Base-by-base conservation (phyloP, 2,797 vertebrate genomes). In the Fistularia commersonii region DNA sequence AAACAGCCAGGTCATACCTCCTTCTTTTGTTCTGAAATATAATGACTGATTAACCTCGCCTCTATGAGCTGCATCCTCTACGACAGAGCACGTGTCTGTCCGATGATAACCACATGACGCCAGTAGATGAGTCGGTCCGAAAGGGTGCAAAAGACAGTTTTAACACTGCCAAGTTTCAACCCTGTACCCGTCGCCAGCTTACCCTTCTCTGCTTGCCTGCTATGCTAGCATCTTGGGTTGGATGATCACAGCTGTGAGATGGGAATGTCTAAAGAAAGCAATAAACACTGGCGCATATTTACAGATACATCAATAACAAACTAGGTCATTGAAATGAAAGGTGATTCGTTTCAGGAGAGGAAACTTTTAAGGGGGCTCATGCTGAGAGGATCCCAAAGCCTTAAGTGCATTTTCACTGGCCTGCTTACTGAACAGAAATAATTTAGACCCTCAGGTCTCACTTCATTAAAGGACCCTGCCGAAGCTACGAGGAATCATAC, bases 261-360 rank as follows among this genome's bases (percentile, higher is more conserved):
- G 76, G 82, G 76, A 86, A 88, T 82, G 84, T 79, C 51, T 73
- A 52, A 43, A n/a, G 67, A 64, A 67, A 73, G 51, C 14, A 51
- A 64, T 41, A 15, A 46, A 69, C 66, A 78, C 66, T 60, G 65
- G 61, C 57, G 69, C 66, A 66, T 74, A 72, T 80, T 64, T 71
- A 81, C 56, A 72, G 11, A 80, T 56, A 81, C 54, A 14, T 61
- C 56, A 61, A 72, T 7, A 68, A 73, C 74, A 79, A 10, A 63
- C 37, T 2, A 43, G 2, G n/a, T 46, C 9, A 66, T 0, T 46
- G 42, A 70, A 53, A 63, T 51, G 32, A 57, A 58, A 62, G 36
- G 46, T 37, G 50, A 54, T 46, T 76, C 42, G 41, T 49, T 51
- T 59, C 48, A 55, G 45, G 42, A 53, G 45, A 45, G 54, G 61